Evolutionary conservation across 2,113 vertebrate genomes (phyloP), one percentile per base, ranked within the genome.

Genomic region (Polypterus bichir): DNA sequence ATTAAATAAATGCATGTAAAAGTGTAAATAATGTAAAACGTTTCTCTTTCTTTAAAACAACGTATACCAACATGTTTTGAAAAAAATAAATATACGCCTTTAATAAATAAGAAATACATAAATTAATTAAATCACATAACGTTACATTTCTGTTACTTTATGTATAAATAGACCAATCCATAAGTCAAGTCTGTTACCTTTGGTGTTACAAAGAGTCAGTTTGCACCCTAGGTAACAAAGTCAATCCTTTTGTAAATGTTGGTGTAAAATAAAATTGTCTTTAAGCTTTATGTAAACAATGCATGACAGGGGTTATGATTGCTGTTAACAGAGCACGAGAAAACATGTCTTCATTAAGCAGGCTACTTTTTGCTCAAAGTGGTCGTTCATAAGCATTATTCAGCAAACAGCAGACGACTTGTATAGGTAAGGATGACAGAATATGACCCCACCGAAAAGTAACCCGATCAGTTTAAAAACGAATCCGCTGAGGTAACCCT

Each of bases 401-500:
- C 7, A 8, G 7, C 7, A 7, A 53, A 53, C 7, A 53, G 7
- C 51, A 44, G 46, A 11, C 61, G 47, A 7, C 51, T 10, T 10
- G 7, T 10, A 7, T 53, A 53, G 7, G 6, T 5, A 9, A 51
- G 47, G 44, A 54, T 6, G 51, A 62, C n/a, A 9, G 11, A 54
- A n/a, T 4, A 53, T 7, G 51, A 53, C 61, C 51, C 6, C n/a
- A 59, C 46, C 8, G 5, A 45, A 51, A 7, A 2, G 59, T 51
- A n/a, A 53, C 11, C 44, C 57, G 63, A 61, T 84, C 80, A 86
- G 81, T 85, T 84, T 69, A 87, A 73, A 74, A 86, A 85, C 1
- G 83, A 74, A 65, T 74, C 81, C 0, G 45, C 47, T 6, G 81
- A 70, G 5, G 78, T 70, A 9, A 81, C 71, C 69, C 79, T 77